Evolutionary conservation across 2,113 vertebrate species (phyloP), one percentile per base, ranked within the genome.

Genomic region (Sinocyclocheilus anophthalmus): DNA sequence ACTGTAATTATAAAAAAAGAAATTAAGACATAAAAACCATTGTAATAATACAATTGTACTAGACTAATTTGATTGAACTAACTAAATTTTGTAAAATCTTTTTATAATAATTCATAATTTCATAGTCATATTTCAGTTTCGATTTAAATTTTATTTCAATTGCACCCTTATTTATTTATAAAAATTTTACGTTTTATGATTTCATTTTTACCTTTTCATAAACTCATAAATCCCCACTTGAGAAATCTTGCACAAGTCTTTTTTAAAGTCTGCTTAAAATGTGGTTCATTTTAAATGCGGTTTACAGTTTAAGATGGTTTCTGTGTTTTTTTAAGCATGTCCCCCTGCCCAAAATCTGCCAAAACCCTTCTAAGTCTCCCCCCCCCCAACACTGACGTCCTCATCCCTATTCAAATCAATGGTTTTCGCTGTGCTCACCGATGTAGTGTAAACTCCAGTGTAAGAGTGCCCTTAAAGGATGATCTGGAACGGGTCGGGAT

Each of bases 361-460:
- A 4, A 20, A 70, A 70, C 14, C 3, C 69, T 37, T 39, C 16
- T 20, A 69, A 39, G 37, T 12, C 10, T 22, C 37, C 11, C 39
- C 3, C 0, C 45, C 20, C 18, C 30, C 3, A 72, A 22, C 18
- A 14, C 39, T 16, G 42, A 76, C 3, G 2, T 76, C 72, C n/a
- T 48, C 42, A 48, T 72, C 9, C 37, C 37, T 22, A 72, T 37
- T 22, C 4, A 39, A 42, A 73, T 22, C 37, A 73, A 73, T n/a
- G 67, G 30, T 39, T 13, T 45, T 45, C 0, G 1, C 70, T 24
- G 6, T 26, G 37, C 1, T 45, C 39, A 42, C 20, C 13, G 12
- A 76, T 24, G 22, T 76, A 24, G 22, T 14, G n/a, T 76, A 76
- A 48, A 76, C 72, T 76, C 42, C 69, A 72, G 37, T 72, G 37